These are phyloP conservation scores for Choloepus didactylus DNA, from an alignment of 2,797 vertebrate genomes.

Conservation along the genomic window DNA sequence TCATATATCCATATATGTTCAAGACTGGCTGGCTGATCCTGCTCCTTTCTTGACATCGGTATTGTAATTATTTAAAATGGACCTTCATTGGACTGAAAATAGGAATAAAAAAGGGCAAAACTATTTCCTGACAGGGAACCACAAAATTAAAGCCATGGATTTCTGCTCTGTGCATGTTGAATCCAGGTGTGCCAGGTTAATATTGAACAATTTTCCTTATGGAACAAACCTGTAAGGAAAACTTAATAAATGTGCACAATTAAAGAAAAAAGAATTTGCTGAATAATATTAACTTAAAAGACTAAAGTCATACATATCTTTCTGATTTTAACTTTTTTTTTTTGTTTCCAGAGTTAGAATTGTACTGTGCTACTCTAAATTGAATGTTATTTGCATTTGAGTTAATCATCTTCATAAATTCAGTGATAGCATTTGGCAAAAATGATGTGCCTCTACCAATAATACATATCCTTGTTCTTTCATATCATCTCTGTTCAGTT, in stretches of 20 bases:
- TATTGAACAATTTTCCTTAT: slow-evolving; percentile 54
- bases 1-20: neutral
- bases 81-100: slow-evolving; percentile 21
- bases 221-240: neutral
- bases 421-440: neutral
- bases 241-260: neutral
- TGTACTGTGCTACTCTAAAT: neutral
- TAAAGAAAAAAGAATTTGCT: slow-evolving; percentile 26
- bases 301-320: neutral
- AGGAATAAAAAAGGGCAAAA: slow-evolving; percentile 51
- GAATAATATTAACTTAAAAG: neutral
- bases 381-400: neutral
- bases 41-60: neutral
- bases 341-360: neutral
- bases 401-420: neutral
- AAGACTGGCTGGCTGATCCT: neutral
- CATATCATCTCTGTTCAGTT: neutral
- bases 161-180: neutral
- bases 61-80: slow-evolving; percentile 57
- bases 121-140: slow-evolving; percentile 53
- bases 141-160: slow-evolving; percentile 42
- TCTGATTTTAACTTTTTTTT: neutral
- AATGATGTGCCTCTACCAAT: neutral
- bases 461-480: neutral
- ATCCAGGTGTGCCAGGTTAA: neutral